phyloP scores from a whole-genome alignment of 2,113 vertebrate genomes.

The Setophaga coronata region DNA sequence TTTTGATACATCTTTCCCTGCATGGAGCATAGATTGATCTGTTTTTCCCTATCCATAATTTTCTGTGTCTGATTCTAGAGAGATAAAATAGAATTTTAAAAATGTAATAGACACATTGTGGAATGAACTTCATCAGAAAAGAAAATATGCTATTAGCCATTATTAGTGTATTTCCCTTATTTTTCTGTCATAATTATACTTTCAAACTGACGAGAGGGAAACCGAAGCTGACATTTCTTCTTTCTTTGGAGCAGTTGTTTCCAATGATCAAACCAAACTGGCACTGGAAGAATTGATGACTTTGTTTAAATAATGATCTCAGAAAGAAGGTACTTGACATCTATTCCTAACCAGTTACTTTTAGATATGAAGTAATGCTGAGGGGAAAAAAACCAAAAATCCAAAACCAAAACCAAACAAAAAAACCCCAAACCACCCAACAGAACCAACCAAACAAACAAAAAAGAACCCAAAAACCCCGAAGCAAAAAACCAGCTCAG shows the following conservation, averaged over 20 bases:
- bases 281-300: background rate
- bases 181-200: background rate
- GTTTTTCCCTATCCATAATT: background rate
- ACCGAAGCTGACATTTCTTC: background rate
- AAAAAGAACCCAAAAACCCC: background rate
- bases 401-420: background rate
- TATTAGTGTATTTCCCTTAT: background rate
- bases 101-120: background rate
- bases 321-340: background rate
- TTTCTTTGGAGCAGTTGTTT: background rate
- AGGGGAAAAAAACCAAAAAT: background rate
- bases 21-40: background rate
- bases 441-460: too few species aligned
- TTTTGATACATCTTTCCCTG: background rate
- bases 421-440: too few species aligned
- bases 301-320: background rate
- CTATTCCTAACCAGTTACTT: background rate
- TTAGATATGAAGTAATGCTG: background rate
- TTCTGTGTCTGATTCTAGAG: background rate
- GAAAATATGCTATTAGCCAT: background rate
- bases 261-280: background rate
- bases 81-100: background rate
- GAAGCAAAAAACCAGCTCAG: background rate
- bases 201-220: background rate
- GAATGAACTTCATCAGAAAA: background rate